Evolutionary conservation across 1,140 invertebrate genomes (phyloP), one percentile per base, ranked within the genome.

Genomic region (Arctopsyche grandis): DNA sequence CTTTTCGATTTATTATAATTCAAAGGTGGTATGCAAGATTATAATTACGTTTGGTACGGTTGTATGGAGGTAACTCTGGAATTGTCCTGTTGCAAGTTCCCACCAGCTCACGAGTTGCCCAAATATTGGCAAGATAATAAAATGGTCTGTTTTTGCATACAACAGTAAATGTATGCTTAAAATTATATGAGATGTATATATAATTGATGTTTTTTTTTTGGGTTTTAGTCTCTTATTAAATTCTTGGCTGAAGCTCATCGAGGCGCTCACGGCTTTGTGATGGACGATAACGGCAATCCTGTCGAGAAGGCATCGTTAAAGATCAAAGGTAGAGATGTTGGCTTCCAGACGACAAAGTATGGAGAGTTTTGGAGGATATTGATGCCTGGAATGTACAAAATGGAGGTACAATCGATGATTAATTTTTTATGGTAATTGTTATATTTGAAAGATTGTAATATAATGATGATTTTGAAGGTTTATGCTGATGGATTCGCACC

Each of bases 21-120:
- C 44, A 66, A 81, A 89, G 88, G 88, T 76, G 88, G 88, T 16
- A 96, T 97, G 95, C 98, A 99, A 89, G 98, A 99, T 86, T 99
- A 96, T 88, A 99, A 99, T 87, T 99, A 99, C 85, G 91, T 99
- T 12, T 96, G 96, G 93, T 97, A 97, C 84, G 98, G 98, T 66
- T 98, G 97, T 85, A 99, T 99, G 95, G 98, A 99, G 89, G 93
- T 99, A 16, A 99, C 98, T 0, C 87, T 99, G 46, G 98, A 99
- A 86, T 91, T 99, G 66, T 98, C 97, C 0, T 99, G 98, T 88
- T 97, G 96, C 88, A 99, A 99, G 89, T 99, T 94, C 87, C 98
- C 98, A 0, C 92, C 91, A 1, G 93, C 93, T 1, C 90, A 92
- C 74, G 93, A 97, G 84, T 87, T 99, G 21, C 92, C 93, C 9